Base-by-base conservation (phyloP, 2,888 invertebrate species). In the Oligia strigilis region DNA sequence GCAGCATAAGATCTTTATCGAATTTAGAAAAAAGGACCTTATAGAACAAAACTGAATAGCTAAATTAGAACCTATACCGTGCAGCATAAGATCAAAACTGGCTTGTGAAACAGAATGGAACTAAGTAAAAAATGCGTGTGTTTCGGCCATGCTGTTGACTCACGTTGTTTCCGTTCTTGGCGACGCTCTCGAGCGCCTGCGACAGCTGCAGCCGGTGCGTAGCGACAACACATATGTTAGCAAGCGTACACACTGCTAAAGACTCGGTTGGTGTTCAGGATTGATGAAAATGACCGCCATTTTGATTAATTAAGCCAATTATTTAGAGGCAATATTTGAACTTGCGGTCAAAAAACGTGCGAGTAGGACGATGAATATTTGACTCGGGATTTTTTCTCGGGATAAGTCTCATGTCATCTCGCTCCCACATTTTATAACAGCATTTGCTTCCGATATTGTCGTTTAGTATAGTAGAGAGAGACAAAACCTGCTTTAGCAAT, bases 181-280 rank as follows among this genome's bases (percentile, higher is more conserved):
- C 97, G 91, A 97, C 97, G 94, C 97, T 97, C 97, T 98, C 98
- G 97, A 98, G 98, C 97, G 98, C 98, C 98, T 98, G 97, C 91
- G 97, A 94, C 93, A 97, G 96, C 97, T 97, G 97, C 94, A 92
- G 90, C 92, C 93, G 93, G 94, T 93, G 94, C 94, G 94, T 93
- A 92, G 94, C 96, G 94, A 96, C 95, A 96, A 95, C 93, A 96
- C 95, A 95, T 93, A 95, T 88, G 94, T 96, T 96, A 96, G 95
- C 96, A 95, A 96, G 95, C 96, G 92, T 86, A 92, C 91, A 91
- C 92, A 92, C 84, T 80, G 87, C 91, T 90, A 90, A 87, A 89
- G 90, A 89, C 89, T 84, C 89, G 81, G 81, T 78, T 81, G 64
- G 76, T 82, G 36, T 78, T 77, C 80, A 82, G 76, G 72, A 66